phyloP scores from a whole-genome alignment of 2,113 vertebrate genomes.

The Ptilonorhynchus violaceus region DNA sequence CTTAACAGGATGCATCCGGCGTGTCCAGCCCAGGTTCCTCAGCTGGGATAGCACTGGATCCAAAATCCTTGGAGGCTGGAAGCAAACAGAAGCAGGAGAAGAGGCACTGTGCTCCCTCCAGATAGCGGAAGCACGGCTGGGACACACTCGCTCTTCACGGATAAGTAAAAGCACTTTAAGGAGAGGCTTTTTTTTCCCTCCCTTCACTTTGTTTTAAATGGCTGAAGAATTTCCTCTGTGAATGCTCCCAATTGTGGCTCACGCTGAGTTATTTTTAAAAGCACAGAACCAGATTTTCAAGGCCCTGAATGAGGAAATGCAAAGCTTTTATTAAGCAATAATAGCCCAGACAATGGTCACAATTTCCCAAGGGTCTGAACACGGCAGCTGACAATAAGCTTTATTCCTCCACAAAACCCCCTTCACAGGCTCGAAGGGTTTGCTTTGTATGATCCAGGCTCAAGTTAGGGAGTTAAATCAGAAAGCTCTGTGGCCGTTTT shows the following conservation, averaged over 20 bases:
- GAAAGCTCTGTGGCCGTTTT: neutral
- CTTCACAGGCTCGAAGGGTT: neutral
- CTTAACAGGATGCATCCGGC: neutral
- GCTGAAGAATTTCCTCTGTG: constrained; percentile 52
- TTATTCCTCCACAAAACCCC: constrained; percentile 48
- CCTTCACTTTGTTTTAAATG: constrained; percentile 13
- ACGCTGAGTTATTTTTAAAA: constrained; percentile 44
- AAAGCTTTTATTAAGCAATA: constrained; percentile 58
- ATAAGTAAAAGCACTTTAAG: constrained; percentile 12
- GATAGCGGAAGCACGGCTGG: accelerated
- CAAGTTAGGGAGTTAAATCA: constrained; percentile 10
- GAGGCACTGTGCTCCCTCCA: neutral
- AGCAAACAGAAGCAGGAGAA: neutral
- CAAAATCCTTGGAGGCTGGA: neutral
- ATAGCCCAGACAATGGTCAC: constrained; percentile 49
- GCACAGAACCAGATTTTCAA: constrained; percentile 24
- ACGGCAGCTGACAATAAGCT: constrained; percentile 23
- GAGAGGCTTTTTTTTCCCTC: neutral
- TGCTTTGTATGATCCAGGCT: constrained; percentile 34
- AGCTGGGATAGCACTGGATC: accelerated
- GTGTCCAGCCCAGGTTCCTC: neutral
- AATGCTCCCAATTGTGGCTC: constrained; percentile 39
- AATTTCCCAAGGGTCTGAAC: constrained; percentile 59
- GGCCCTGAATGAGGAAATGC: constrained; percentile 43
- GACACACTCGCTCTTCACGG: neutral